These are phyloP conservation scores for Machimus rusticus DNA, from an alignment of 2,888 invertebrate species.

Conservation along the genomic window DNA sequence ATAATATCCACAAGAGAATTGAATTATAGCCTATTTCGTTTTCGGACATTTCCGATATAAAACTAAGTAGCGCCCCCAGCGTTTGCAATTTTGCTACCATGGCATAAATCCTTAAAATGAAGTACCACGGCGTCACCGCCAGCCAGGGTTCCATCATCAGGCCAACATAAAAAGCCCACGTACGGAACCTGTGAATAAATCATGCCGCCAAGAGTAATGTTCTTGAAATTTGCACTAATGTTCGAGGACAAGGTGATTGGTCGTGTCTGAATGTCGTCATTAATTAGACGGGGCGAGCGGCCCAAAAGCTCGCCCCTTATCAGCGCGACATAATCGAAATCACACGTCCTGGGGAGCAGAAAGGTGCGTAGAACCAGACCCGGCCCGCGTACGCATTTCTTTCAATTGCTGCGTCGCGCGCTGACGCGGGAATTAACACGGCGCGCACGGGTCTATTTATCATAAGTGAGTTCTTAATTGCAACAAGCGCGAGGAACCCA, in stretches of 20 bases:
- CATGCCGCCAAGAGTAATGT: not conserved
- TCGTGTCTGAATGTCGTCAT: not conserved
- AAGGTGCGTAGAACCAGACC: not conserved
- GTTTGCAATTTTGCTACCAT: not conserved
- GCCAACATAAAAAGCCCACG: not conserved
- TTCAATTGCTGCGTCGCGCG: not conserved
- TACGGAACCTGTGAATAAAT: not conserved
- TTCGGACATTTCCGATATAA: not conserved
- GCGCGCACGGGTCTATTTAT: constrained; percentile 21
- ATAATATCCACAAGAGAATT: not conserved
- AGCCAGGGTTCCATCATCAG: not conserved
- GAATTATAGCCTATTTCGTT: not conserved
- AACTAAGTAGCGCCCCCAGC: not conserved
- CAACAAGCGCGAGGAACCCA: constrained; percentile 22
- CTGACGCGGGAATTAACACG: constrained; percentile 15
- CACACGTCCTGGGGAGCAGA: not conserved
- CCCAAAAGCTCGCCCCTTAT: not conserved
- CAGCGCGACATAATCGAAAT: not conserved
- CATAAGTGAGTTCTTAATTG: constrained; percentile 40
- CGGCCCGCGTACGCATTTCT: not conserved
- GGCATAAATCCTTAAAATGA: not conserved
- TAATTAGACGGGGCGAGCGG: not conserved
- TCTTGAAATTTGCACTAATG: not conserved
- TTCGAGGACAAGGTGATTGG: not conserved
- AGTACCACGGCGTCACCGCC: not conserved